These are phyloP conservation scores for Acronicta leporina DNA, from an alignment of 2,888 invertebrate species.

Conservation along the genomic window DNA sequence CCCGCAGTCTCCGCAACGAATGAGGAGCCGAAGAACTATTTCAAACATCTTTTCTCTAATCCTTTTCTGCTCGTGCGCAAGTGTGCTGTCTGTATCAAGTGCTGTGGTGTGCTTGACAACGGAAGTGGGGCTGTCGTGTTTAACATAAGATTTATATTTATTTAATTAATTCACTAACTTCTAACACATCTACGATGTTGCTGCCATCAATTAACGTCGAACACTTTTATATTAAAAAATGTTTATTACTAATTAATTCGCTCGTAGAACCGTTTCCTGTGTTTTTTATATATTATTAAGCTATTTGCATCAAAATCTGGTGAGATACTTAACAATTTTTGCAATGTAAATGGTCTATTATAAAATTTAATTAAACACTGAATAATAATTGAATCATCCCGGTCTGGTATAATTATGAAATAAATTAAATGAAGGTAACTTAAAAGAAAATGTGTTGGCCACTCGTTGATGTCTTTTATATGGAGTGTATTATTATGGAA, in stretches of 20 bases:
- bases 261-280: slow-evolving; percentile 5
- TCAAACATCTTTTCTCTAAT: slow-evolving; percentile 87
- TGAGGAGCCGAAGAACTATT: slow-evolving; percentile 86
- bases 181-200: slow-evolving; percentile 38
- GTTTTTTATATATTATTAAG: slow-evolving; percentile 9
- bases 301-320: slow-evolving; percentile 12
- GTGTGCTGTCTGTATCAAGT: slow-evolving; percentile 73
- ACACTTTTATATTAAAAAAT: slow-evolving; percentile 33
- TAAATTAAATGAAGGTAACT: not conserved
- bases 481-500: not conserved
- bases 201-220: slow-evolving; percentile 38
- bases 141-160: slow-evolving; percentile 64
- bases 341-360: not conserved
- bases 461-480: slow-evolving; percentile 67
- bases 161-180: slow-evolving; percentile 56
- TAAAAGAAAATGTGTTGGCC: not conserved
- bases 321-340: not conserved
- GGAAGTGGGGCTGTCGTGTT: slow-evolving; percentile 70
- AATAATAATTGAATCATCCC: not conserved
- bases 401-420: not conserved
- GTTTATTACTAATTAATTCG: slow-evolving; percentile 44
- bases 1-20: slow-evolving; percentile 82
- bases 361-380: not conserved
- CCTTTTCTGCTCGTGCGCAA: slow-evolving; percentile 79
- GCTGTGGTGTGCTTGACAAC: slow-evolving; percentile 68